Base-by-base conservation (phyloP, 2,888 invertebrate genomes). In the Nemapogon koenigi region DNA sequence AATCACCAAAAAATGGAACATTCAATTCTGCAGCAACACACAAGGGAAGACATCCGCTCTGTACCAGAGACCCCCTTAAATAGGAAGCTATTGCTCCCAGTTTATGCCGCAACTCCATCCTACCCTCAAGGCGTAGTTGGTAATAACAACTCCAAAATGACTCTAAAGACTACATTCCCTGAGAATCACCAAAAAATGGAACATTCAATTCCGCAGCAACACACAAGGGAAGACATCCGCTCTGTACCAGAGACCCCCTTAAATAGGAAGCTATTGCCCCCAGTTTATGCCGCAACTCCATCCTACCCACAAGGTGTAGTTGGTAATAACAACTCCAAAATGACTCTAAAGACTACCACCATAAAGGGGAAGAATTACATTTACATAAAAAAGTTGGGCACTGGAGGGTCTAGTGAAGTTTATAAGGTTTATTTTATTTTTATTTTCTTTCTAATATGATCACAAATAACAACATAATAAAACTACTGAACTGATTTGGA, bases 371-470 rank as follows among this genome's bases (percentile, higher is more conserved):
- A 83, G 35, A 82, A 84, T 16, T 97, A 94, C 63, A 71, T 84
- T 43, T 82, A 91, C 36, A 72, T 91, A 10, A 88, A 87, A 45
- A 81, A 85, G 50, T 69, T 96, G 32, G 97, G 97, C 0, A 84
- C 83, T 49, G 96, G 96, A n/a, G 96, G 95, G 27, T 94, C 94
- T 39, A 92, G 94, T 54, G 86, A 90, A 62, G 96, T 96, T 3
- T 88, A 81, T 38, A 80, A 83, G 61, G 83, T 75, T 47, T 25
- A 26, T 16, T 27, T 19, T 10, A n/a, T 33, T 18, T 33, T 33
- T 11, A 8, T 19, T 19, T 19, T 19, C 11, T 28, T 11, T 11
- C 13, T 28, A 13, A 28, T 8, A 8, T 13, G 11, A 28, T 11
- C 10, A 22, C 22, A 22, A 22, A 22, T 22, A 22, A 7, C n/a